Evolutionary conservation across 1,140 invertebrate genomes (phyloP).

Genomic region (Caenorhabditis brenneri): DNA sequence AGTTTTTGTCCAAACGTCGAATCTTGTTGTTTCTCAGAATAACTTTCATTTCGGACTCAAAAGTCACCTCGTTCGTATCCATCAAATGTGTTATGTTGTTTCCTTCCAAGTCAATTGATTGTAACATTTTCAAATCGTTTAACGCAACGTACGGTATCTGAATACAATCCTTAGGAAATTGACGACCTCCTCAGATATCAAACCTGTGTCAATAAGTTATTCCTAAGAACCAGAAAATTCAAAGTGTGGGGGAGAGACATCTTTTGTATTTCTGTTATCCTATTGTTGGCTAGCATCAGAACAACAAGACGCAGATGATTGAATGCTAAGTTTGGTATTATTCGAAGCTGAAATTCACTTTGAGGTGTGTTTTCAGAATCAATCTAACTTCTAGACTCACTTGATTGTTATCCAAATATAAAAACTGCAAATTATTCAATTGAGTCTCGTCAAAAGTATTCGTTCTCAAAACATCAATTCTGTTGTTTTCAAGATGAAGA

Average conservation of each 20-base stretch:
- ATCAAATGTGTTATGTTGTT: slow-evolving; percentile 44
- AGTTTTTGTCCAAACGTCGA: slow-evolving; percentile 32
- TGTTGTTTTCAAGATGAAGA: slow-evolving; percentile 48
- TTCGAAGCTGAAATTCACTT: slow-evolving; percentile 50
- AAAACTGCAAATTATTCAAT: slow-evolving; percentile 50
- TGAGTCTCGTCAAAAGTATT: slow-evolving; percentile 57
- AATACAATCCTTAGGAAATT: neutral
- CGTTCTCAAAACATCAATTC: slow-evolving; percentile 42
- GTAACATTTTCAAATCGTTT: slow-evolving; percentile 43
- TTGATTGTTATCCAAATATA: slow-evolving; percentile 53
- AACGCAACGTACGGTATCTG: slow-evolving; percentile 54
- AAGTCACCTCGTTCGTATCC: slow-evolving; percentile 50
- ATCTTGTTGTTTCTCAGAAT: slow-evolving; percentile 54
- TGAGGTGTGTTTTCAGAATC: neutral
- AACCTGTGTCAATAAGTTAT: slow-evolving; percentile 51
- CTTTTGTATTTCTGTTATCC: slow-evolving; percentile 51
- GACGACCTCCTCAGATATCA: neutral
- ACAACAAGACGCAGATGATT: slow-evolving; percentile 50
- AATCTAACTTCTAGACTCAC: neutral
- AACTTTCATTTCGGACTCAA: slow-evolving; percentile 50
- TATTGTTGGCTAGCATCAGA: slow-evolving; percentile 49
- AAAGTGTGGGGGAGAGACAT: slow-evolving; percentile 48
- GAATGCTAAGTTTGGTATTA: slow-evolving; percentile 52
- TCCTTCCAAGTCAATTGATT: slow-evolving; percentile 51
- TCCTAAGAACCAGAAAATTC: slow-evolving; percentile 46